A percentile compares a stretch with the other conserved stretches of the same genome.
Conservation (phyloP, 1,140 invertebrate genomes). For the Penaeus japonicus region DNA sequence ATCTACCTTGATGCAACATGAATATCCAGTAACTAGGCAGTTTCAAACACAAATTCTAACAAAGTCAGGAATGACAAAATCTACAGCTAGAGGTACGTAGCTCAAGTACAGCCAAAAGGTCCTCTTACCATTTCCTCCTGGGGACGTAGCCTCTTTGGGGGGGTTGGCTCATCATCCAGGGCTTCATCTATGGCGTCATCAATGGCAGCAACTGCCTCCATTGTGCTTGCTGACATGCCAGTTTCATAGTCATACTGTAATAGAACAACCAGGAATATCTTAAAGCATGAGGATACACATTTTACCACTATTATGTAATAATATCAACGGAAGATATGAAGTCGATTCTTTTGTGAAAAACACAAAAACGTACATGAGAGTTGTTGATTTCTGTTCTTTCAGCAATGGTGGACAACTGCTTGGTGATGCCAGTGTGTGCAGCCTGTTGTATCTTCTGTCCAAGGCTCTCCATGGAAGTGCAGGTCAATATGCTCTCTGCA, state of each 20-base stretch:
- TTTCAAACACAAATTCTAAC: too few relatives aligned
- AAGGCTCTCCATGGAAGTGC: conserved; percentile 42
- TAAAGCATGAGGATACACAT: too few relatives aligned
- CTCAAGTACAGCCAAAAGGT: not conserved
- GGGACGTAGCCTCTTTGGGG: conserved; percentile 30
- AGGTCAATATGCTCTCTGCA: conserved; percentile 45
- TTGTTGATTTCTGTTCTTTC: not conserved
- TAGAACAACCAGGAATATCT: too few relatives aligned
- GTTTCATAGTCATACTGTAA: not conserved
- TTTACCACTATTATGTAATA: too few relatives aligned
- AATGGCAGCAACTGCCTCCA: conserved; percentile 46
- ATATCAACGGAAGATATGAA: too few relatives aligned
- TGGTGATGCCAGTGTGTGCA: not conserved
- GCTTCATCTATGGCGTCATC: conserved; percentile 47
- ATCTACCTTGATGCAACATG: too few relatives aligned
- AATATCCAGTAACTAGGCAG: too few relatives aligned
- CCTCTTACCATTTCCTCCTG: conserved; percentile 19
- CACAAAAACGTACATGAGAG: not conserved
- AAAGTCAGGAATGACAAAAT: not conserved
- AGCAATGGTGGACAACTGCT: conserved; percentile 20
- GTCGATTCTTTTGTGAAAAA: too few relatives aligned
- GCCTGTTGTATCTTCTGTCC: conserved; percentile 33
- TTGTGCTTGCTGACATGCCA: conserved; percentile 41
- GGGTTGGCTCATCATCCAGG: conserved; percentile 35
- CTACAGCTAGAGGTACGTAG: not conserved